These are phyloP conservation scores for Eueremaeus valkanovi DNA, from an alignment of 2,888 invertebrate genomes.

Conservation along the genomic window DNA sequence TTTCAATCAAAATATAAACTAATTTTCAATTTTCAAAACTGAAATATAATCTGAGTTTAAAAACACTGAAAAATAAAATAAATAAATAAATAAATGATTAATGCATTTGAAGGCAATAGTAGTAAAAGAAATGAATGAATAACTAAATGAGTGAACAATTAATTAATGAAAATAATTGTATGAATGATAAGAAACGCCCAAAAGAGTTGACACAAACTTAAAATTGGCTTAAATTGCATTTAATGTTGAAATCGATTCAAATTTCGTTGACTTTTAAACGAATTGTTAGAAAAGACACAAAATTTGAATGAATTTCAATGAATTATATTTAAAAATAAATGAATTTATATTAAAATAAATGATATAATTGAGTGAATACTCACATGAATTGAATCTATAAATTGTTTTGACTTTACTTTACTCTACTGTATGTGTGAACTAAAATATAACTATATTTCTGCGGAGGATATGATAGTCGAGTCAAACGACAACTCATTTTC, in stretches of 20 bases:
- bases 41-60: too few relatives aligned
- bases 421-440: background rate
- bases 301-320: background rate
- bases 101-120: background rate
- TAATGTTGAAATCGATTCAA: background rate
- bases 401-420: too few relatives aligned
- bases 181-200: conserved; percentile 28
- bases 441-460: conserved; percentile 18
- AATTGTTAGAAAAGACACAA: background rate
- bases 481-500: conserved; percentile 14
- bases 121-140: background rate
- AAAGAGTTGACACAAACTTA: background rate
- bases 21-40: too few relatives aligned
- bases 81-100: background rate
- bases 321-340: background rate
- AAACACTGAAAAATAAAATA: too few relatives aligned
- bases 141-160: background rate
- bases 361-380: background rate
- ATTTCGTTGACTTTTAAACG: background rate
- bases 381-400: background rate
- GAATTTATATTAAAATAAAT: background rate
- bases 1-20: too few relatives aligned
- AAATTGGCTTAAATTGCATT: background rate
- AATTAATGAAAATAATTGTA: background rate
- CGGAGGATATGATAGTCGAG: conserved; percentile 27